phyloP scores from a whole-genome alignment of 2,113 vertebrate genomes.

The Trochalopteron elliotii region DNA sequence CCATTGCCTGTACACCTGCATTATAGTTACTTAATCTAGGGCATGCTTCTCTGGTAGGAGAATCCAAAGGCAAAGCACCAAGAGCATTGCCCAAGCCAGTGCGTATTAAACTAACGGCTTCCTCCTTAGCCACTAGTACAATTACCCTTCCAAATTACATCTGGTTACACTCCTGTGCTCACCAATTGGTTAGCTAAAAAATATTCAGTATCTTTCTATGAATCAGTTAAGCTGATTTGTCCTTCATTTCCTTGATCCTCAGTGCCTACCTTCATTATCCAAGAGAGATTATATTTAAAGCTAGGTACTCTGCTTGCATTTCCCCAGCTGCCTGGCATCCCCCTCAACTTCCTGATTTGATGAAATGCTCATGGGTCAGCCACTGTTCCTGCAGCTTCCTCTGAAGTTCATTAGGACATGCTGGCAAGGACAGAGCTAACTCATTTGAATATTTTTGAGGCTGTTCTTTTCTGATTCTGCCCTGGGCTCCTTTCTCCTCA shows the following conservation, averaged over 20 bases:
- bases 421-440: slow-evolving; percentile 8
- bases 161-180: not conserved
- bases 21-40: not conserved
- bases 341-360: not conserved
- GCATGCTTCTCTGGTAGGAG: not conserved
- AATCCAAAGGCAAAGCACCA: not conserved
- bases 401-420: slow-evolving; percentile 44
- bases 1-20: not conserved
- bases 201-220: not conserved
- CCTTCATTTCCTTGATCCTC: not conserved
- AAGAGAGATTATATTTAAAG: not conserved
- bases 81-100: not conserved
- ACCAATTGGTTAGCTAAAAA: not conserved
- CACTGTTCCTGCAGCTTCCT: not conserved
- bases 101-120: not conserved
- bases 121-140: not conserved
- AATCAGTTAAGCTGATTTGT: slow-evolving; percentile 5
- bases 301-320: not conserved
- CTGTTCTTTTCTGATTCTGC: slow-evolving; percentile 21
- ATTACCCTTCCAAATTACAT: not conserved
- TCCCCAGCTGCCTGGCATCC: not conserved
- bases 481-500: slow-evolving; percentile 30
- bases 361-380: slow-evolving; percentile 3
- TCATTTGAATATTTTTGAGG: slow-evolving; percentile 14
- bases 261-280: not conserved